These are phyloP conservation scores for Lomographa bimaculata DNA, from an alignment of 2,888 invertebrate species.

Conservation along the genomic window DNA sequence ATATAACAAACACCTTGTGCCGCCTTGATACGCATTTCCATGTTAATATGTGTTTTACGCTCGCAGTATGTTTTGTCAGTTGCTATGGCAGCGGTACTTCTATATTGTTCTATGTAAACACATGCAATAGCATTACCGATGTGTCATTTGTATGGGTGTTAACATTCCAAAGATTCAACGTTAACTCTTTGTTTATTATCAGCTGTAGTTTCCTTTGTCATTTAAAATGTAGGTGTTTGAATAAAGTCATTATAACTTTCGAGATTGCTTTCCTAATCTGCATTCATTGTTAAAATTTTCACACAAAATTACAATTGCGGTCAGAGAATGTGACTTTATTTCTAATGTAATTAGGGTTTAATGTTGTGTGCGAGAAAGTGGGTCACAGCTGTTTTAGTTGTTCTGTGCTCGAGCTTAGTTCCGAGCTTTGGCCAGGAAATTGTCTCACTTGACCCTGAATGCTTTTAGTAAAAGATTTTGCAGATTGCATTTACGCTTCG, in stretches of 20 bases:
- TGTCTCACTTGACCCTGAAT: no score
- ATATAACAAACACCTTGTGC: no score
- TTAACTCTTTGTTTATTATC: slow-evolving; percentile 15
- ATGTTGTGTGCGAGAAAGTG: slow-evolving; percentile 9
- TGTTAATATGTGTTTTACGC: no score
- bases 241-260: slow-evolving; percentile 12
- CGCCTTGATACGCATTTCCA: no score
- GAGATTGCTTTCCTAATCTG: slow-evolving; percentile 16
- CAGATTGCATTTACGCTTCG: no score
- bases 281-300: slow-evolving; percentile 20
- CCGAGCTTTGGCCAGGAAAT: not conserved
- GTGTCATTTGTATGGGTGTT: slow-evolving; percentile 15
- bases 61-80: no score
- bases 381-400: no score
- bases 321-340: slow-evolving; percentile 13
- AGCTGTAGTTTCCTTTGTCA: slow-evolving; percentile 15
- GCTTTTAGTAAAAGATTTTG: no score
- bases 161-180: slow-evolving; percentile 9
- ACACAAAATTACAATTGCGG: slow-evolving; percentile 3
- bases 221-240: slow-evolving; percentile 6
- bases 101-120: no score
- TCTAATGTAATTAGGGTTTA: slow-evolving; percentile 13
- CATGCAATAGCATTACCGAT: not conserved
- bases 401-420: no score
- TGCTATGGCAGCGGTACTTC: slow-evolving; percentile 5